phyloP scores from a whole-genome alignment of 2,888 invertebrate species.

The Acanthosoma haemorrhoidale region DNA sequence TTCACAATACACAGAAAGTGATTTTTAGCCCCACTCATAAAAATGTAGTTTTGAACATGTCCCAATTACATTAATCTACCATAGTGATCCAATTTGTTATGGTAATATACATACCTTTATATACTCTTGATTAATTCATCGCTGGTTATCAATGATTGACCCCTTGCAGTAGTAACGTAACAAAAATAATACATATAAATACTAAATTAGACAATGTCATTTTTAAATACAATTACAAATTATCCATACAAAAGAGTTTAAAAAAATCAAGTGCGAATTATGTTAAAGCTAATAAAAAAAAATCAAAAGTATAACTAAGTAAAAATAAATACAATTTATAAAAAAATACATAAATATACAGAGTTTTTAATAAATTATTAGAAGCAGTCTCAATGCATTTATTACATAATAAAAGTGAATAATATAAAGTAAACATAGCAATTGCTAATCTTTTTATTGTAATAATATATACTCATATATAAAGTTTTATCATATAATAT shows the following conservation, averaged over 20 bases:
- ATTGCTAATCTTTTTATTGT: not conserved
- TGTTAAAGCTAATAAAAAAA: not conserved
- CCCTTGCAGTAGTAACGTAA: not conserved
- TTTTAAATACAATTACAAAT: not conserved
- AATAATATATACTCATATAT: not conserved
- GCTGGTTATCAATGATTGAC: too few relatives aligned
- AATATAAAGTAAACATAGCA: not conserved
- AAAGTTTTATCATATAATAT: not conserved
- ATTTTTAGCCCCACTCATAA: not conserved
- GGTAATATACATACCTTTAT: not conserved
- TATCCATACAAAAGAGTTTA: not conserved
- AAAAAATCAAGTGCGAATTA: not conserved
- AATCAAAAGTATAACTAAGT: not conserved
- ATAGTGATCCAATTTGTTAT: not conserved
- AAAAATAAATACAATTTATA: not conserved
- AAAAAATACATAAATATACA: constrained; percentile 8
- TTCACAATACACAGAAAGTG: not conserved
- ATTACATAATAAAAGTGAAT: not conserved
- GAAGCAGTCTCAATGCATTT: constrained; percentile 12
- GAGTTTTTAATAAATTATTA: constrained; percentile 1
- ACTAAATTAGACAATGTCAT: constrained; percentile 5
- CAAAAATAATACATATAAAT: not conserved
- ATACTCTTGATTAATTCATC: not conserved
- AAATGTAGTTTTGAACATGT: not conserved
- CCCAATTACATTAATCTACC: not conserved